Conservation (phyloP, 2,113 vertebrate genomes). For the Colossoma macropomum region DNA sequence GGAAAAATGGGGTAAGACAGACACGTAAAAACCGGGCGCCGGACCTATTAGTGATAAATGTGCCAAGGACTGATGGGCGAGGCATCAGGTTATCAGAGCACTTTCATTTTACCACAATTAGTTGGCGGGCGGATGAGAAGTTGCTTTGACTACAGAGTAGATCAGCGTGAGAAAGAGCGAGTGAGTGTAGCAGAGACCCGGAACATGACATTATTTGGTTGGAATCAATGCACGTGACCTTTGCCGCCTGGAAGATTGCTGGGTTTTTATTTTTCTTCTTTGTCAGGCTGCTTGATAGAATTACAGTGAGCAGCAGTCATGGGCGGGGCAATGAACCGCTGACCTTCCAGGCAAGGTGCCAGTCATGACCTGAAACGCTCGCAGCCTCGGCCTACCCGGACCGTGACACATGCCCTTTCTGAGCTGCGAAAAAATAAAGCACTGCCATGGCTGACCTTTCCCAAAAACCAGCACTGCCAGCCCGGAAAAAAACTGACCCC, state of each 20-base stretch:
- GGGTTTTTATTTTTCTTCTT: conserved; percentile 25
- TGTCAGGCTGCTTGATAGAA: conserved; percentile 38
- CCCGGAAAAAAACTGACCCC: conserved; percentile 49
- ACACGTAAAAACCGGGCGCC: conserved; percentile 47
- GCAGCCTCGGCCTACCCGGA: conserved; percentile 19
- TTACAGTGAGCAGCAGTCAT: conserved; percentile 56
- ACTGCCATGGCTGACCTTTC: conserved; percentile 56
- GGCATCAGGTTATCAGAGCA: conserved; percentile 64
- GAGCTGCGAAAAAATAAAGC: conserved; percentile 53
- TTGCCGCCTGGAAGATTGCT: conserved; percentile 58
- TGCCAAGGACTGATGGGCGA: conserved; percentile 54
- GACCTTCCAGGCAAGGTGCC: conserved; percentile 50
- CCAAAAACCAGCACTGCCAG: conserved; percentile 15
- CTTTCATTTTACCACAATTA: conserved; percentile 72
- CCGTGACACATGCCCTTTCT: conserved; percentile 54
- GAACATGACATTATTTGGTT: conserved; percentile 64
- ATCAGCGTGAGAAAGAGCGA: conserved; percentile 7
- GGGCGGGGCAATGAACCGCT: conserved; percentile 45
- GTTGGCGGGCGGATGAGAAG: conserved; percentile 37
- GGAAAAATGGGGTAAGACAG: conserved; percentile 54
- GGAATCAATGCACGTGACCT: conserved; percentile 68
- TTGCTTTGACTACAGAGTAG: conserved; percentile 58
- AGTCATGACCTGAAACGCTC: conserved; percentile 37
- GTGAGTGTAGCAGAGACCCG: conserved; percentile 48
- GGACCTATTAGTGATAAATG: conserved; percentile 72